phyloP scores from a whole-genome alignment of 2,797 vertebrate genomes.

The Lemur catta region DNA sequence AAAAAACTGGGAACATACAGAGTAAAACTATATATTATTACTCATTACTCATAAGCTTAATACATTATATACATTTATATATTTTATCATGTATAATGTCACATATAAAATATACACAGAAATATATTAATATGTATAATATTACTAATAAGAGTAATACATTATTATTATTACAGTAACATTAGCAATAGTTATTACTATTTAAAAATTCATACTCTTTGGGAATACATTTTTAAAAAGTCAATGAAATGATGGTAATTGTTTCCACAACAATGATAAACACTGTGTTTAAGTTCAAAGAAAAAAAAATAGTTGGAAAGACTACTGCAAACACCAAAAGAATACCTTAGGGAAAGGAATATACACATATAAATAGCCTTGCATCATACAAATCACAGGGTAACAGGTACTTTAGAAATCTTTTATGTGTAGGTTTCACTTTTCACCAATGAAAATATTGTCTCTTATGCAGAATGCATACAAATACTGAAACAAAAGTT shows the following conservation, averaged over 20 bases:
- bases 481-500: background rate
- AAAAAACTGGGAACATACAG: background rate
- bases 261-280: background rate
- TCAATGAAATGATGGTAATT: background rate
- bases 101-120: background rate
- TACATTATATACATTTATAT: background rate
- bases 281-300: background rate
- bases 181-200: background rate
- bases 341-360: background rate
- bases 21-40: background rate
- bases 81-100: background rate
- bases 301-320: background rate
- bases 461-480: background rate
- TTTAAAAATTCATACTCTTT: conserved; percentile 4
- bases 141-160: background rate
- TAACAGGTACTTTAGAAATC: background rate
- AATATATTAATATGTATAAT: background rate
- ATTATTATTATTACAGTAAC: background rate
- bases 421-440: background rate
- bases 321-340: background rate
- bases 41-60: background rate
- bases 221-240: background rate
- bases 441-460: background rate
- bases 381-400: background rate
- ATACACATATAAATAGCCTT: background rate